Conservation (phyloP, 2,113 vertebrate genomes). For the Coryphaenoides rupestris region DNA sequence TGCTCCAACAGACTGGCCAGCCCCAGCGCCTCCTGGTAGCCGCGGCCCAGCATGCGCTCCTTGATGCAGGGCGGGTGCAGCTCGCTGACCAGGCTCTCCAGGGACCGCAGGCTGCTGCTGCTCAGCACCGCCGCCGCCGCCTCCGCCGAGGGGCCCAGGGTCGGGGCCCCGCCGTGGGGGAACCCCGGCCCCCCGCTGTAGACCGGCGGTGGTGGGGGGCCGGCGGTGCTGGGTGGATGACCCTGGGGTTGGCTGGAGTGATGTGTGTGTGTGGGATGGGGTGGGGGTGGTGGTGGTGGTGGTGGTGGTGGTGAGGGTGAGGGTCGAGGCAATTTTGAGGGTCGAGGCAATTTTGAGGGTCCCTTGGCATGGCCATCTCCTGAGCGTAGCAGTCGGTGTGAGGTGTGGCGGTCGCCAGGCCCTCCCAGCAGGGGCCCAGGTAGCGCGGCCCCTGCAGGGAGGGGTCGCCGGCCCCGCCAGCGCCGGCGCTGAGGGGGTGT, state of each 20-base stretch:
- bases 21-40: constrained; percentile 87
- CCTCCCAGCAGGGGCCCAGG: constrained; percentile 86
- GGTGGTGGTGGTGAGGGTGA: constrained; percentile 47
- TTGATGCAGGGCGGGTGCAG: constrained; percentile 97
- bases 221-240: constrained; percentile 31
- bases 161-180: constrained; percentile 43
- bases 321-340: constrained; percentile 60
- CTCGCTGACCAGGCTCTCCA: constrained; percentile 97
- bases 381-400: constrained; percentile 87
- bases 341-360: too few species aligned
- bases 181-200: constrained; percentile 31
- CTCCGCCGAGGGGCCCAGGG: constrained; percentile 54
- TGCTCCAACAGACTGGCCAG: constrained; percentile 89
- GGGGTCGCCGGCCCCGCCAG: constrained; percentile 71
- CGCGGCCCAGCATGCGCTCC: constrained; percentile 95
- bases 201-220: too few species aligned
- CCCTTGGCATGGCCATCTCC: constrained; percentile 76
- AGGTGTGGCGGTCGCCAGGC: constrained; percentile 80
- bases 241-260: constrained; percentile 44
- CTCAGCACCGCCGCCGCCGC: constrained; percentile 77
- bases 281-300: constrained; percentile 66
- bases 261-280: too few species aligned
- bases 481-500: constrained; percentile 51
- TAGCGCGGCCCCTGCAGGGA: constrained; percentile 78
- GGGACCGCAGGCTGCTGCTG: constrained; percentile 95